Percentiles rank a stretch among this genome's conserved stretches.
Conservation (phyloP, 2,797 vertebrate species). For the Scolopax bukidnonensis region DNA sequence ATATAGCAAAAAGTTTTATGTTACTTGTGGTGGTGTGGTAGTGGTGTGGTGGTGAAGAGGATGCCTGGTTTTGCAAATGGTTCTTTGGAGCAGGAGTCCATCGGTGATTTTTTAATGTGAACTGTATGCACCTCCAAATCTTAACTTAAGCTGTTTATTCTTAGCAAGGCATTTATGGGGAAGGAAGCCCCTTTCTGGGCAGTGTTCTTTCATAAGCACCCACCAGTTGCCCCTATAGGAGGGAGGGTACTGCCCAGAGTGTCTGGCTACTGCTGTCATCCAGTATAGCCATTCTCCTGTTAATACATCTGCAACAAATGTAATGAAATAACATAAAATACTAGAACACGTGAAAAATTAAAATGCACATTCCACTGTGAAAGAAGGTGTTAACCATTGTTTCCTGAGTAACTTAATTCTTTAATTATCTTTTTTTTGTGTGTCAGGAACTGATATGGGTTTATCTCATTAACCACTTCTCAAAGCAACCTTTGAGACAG, state of each 20-base stretch:
- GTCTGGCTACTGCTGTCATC: neutral
- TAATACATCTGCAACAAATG: neutral
- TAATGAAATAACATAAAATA: neutral
- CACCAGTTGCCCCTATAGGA: neutral
- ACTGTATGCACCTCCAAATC: neutral
- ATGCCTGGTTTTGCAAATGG: neutral
- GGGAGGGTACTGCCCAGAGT: neutral
- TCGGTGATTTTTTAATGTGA: neutral
- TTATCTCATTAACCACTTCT: neutral
- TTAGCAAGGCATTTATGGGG: neutral
- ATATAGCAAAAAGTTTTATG: neutral
- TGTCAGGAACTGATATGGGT: neutral
- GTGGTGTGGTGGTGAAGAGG: neutral
- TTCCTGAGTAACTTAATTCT: neutral
- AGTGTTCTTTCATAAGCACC: neutral
- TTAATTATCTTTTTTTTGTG: neutral
- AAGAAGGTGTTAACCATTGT: neutral
- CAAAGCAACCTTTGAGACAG: neutral
- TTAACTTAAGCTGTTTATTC: neutral
- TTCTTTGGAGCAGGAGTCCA: neutral
- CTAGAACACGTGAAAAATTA: neutral
- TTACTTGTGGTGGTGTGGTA: too few species aligned
- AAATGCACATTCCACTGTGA: neutral
- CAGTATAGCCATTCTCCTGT: neutral
- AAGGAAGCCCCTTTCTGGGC: neutral